These are phyloP conservation scores for Aphidius colemani DNA, from an alignment of 2,888 invertebrate species.

Conservation along the genomic window DNA sequence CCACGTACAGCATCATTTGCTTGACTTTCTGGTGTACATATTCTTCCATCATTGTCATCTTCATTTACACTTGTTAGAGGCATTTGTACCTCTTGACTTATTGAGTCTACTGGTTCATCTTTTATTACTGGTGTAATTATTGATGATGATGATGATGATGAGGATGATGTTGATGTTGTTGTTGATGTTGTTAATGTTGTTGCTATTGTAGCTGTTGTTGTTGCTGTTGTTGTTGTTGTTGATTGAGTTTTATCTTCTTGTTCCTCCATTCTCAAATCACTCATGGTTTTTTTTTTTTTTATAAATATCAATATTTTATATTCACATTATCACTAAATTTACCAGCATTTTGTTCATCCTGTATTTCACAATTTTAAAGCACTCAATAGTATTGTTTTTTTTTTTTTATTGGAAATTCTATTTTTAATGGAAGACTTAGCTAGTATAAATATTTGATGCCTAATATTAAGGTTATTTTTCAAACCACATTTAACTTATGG, in stretches of 20 bases:
- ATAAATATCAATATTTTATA: background rate
- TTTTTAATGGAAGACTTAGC: too few species aligned
- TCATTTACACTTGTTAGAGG: conserved; percentile 38
- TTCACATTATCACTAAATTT: background rate
- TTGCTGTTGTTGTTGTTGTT: conserved; percentile 30
- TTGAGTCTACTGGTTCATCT: conserved; percentile 49
- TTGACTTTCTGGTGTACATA: conserved; percentile 53
- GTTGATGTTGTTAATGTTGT: too few species aligned
- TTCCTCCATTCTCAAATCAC: conserved; percentile 31
- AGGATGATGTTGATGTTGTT: too few species aligned
- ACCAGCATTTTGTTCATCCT: background rate
- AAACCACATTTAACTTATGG: too few species aligned
- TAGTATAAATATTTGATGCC: too few species aligned
- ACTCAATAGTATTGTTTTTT: too few species aligned
- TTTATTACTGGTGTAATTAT: conserved; percentile 46
- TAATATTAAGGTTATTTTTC: too few species aligned
- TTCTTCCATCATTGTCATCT: conserved; percentile 46
- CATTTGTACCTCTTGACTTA: conserved; percentile 44
- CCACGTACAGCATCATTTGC: conserved; percentile 45
- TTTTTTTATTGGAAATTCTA: background rate
- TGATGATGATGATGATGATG: too few species aligned
- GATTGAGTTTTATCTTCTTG: conserved; percentile 39
- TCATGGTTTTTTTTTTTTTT: background rate
- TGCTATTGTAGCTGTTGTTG: too few species aligned
- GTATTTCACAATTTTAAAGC: too few species aligned